Evolutionary conservation across 2,888 invertebrate genomes (phyloP), one percentile per base, ranked within the genome.

Genomic region (Drosophila macrospina): DNA sequence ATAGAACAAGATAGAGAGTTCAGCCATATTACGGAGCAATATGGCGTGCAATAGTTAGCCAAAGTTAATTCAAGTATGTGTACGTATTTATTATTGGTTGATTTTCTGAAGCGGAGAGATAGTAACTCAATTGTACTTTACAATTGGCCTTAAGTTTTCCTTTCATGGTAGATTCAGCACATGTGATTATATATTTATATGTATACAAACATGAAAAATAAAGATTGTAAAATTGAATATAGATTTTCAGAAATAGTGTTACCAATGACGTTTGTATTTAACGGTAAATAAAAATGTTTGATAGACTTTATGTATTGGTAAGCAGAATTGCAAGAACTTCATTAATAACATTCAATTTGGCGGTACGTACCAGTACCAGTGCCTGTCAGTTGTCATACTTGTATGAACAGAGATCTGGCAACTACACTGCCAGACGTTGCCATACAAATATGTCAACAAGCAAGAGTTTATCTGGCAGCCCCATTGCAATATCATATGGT

Each of bases 21-120:
- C 37, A 41, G 74, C 74, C 74, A 74, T 62, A 15, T 51, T 37
- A 55, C 5, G 15, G 11, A 55, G 37, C 34, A 20, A 48, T 54
- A 26, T 69, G 80, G 74, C 68, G 64, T 83, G 88, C 80, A 86
- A 88, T 83, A 83, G 88, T 80, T 83, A 83, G 86, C 88, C 83
- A 88, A 83, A 83, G 88, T 80, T 84, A 54, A 70, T 70, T 73
- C 66, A 69, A 83, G 57, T 54, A 67, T 78, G 55, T 66, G 28
- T 62, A 50, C 56, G 55, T 66, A 69, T 72, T 69, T 72, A 69
- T 65, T 68, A 73, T 70, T 69, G 62, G 61, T 65, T 70, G 50
- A 68, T 62, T 54, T 80, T 72, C 50, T 32, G 11, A 50, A 28
- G 52, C 61, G 54, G 39, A 51, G 41, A 63, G 39, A 68, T 61